Evolutionary conservation across 2,113 vertebrate species (phyloP).

Genomic region (Cepphus grylle): DNA sequence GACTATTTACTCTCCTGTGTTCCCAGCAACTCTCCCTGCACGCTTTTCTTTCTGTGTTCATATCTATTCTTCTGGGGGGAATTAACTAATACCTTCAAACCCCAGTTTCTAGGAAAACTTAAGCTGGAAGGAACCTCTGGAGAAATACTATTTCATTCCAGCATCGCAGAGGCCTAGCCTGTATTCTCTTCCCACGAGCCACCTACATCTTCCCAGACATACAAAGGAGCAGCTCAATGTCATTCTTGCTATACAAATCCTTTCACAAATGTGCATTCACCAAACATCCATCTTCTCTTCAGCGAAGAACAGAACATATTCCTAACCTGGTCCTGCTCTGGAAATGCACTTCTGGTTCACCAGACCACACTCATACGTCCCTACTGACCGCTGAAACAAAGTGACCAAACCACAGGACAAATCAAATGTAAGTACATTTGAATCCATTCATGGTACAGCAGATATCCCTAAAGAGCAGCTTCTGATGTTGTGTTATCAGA

Average conservation of each 20-base stretch:
- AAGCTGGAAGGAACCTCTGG: background rate
- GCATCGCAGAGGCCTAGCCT: background rate
- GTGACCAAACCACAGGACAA: background rate
- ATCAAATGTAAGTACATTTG: background rate
- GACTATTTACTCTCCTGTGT: background rate
- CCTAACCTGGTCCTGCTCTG: background rate
- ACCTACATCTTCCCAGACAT: background rate
- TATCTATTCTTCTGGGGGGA: background rate
- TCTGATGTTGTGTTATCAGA: background rate
- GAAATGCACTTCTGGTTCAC: background rate
- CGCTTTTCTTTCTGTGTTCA: background rate
- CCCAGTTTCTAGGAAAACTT: background rate
- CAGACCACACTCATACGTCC: background rate
- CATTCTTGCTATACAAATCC: background rate
- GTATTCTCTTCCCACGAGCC: background rate
- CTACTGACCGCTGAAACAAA: background rate
- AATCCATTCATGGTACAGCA: background rate
- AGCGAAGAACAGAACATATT: background rate
- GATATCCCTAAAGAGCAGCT: background rate
- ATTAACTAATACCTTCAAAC: background rate
- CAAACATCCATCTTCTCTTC: background rate
- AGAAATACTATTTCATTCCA: background rate
- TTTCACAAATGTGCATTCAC: background rate
- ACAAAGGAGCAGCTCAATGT: background rate
- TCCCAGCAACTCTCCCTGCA: background rate